Evolutionary conservation across 2,888 invertebrate species (phyloP), one percentile per base, ranked within the genome.

Genomic region (Hemistola chrysoprasaria): DNA sequence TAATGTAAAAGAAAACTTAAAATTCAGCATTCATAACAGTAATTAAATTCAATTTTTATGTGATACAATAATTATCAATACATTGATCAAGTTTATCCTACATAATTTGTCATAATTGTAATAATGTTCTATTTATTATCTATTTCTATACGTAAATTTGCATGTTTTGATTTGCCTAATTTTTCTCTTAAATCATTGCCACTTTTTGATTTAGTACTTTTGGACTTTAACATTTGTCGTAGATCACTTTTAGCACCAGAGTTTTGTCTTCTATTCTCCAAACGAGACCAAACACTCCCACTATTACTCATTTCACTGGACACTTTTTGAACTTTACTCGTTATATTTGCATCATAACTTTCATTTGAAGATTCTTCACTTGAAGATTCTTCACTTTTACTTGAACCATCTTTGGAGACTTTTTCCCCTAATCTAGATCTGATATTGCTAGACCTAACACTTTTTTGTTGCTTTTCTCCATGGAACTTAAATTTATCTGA

Each of bases 231-330:
- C 39, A 77, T 72, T 56, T 80, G 71, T 35, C 88, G 60, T 49
- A 87, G 70, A 56, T 86, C 88, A 62, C 61, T 81, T 41, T 65
- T 62, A 29, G 55, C 49, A 50, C 41, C 61, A 29, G 50, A 40
- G 46, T 54, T 59, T 44, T 47, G 64, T 21, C 63, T 56, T 53
- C 68, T 72, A 34, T 46, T 65, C 51, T 91, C 91, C 50, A 92
- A 65, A 70, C 91, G 83, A 3, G 91, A 85, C 92, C 92, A 92
- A 3, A 92, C 91, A 62, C 82, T 90, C 3, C 79, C 82, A 8
- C 76, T 70, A 33, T 73, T 72, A 34, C 70, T 78, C 25, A 75
- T 75, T 40, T 56, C 54, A 62, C 74, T 71, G 25, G 59, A 67
- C 6, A 87, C 72, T 69, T 77, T 86, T 61, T 90, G 84, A 28